Base-by-base conservation (phyloP, 2,113 vertebrate species). In the Daubentonia madagascariensis region DNA sequence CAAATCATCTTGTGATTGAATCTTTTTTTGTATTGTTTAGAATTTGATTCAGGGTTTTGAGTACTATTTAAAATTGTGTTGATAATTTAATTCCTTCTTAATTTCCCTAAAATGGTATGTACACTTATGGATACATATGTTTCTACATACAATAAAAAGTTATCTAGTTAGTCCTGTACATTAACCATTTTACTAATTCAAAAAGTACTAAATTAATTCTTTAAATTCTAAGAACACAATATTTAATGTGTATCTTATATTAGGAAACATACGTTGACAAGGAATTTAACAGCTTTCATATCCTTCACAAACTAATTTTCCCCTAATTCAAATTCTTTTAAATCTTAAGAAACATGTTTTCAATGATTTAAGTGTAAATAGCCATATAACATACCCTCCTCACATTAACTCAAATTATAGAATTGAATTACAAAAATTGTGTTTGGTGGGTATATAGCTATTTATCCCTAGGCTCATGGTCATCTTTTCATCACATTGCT, bases 401-500 rank as follows among this genome's bases (percentile, higher is more conserved):
- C 28, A n/a, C 23, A 70, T 40, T 79, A 83, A 63, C 30, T 54
- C 8, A 22, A 73, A 40, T 43, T 57, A n/a, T 48, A 88, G 35
- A 59, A 45, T 87, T 84, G 78, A 52, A 81, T 63, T 76, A 32
- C 23, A 75, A 68, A 91, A 65, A 48, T 54, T 73, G 10, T 89
- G 68, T 43, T 48, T 37, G 13, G 20, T 84, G 8, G 37, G 30
- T 73, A 91, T 67, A 76, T 3, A 63, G 28, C 18, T 75, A 81
- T 59, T 85, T 83, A 54, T 63, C 25, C 3, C 32, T 70, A 78
- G 52, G 2, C 23, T 8, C 43, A 40, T 68, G 18, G n/a, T 52
- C 70, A 57, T 91, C n/a, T 97, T 95, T 93, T 43, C 12, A 84
- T 89, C 17, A 85, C 35, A 81, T 85, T 35, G n/a, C 28, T 80